Evolutionary conservation across 1,140 invertebrate species (phyloP).

Genomic region (Agrypnia vestita): DNA sequence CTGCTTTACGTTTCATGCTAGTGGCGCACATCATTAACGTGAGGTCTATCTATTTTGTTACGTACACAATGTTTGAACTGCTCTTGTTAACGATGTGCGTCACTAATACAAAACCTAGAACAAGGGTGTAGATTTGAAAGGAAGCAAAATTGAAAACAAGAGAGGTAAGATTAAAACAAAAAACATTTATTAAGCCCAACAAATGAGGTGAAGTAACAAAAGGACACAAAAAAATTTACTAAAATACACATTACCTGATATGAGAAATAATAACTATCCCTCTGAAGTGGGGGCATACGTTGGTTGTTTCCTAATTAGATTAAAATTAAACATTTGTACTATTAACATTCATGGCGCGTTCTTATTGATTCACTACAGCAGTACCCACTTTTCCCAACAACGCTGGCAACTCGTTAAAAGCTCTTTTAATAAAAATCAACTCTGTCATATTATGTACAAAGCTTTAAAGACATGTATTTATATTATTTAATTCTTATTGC

Average conservation of each 20-base stretch:
- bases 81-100: no score
- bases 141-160: conserved; percentile 4
- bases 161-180: conserved; percentile 33
- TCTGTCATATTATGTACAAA: no score
- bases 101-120: no score
- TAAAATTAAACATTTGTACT: conserved; percentile 37
- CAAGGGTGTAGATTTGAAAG: background rate
- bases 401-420: background rate
- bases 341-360: conserved; percentile 34
- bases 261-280: conserved; percentile 18
- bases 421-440: background rate
- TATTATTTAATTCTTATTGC: no score
- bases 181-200: conserved; percentile 43
- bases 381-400: conserved; percentile 4
- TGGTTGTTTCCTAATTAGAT: conserved; percentile 6
- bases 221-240: conserved; percentile 26
- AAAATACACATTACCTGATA: conserved; percentile 22
- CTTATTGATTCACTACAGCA: conserved; percentile 24
- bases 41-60: no score
- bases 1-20: no score
- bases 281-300: background rate
- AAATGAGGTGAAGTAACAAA: conserved; percentile 33
- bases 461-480: no score
- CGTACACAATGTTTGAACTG: no score
- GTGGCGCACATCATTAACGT: no score